Conservation (phyloP, 2,888 invertebrate species). For the Trissoscelio sp. region DNA sequence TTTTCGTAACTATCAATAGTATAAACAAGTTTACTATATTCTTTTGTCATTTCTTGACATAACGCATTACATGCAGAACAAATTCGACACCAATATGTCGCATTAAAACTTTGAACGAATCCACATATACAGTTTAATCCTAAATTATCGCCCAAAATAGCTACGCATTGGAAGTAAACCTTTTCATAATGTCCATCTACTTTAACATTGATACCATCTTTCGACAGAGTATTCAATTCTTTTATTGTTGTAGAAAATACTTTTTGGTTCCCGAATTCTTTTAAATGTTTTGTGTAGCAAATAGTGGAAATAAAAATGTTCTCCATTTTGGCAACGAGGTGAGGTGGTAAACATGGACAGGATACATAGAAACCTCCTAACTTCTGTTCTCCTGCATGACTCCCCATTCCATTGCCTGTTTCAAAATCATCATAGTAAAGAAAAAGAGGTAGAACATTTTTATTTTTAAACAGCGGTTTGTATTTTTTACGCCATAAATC, state of each 20-base stretch:
- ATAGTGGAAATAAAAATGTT: conserved; percentile 57
- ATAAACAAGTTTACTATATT: conserved; percentile 30
- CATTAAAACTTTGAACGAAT: conserved; percentile 17
- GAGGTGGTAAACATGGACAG: conserved; percentile 38
- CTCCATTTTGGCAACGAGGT: conserved; percentile 36
- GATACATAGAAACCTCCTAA: background rate
- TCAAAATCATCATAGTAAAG: conserved; percentile 32
- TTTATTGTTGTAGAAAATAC: conserved; percentile 44
- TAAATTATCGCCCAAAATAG: background rate
- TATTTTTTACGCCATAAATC: conserved; percentile 37
- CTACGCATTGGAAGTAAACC: conserved; percentile 15
- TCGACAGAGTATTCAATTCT: background rate
- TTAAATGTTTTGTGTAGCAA: conserved; percentile 55
- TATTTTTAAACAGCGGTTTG: background rate
- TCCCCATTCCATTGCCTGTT: background rate
- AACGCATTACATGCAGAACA: conserved; percentile 34
- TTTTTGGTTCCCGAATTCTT: conserved; percentile 45
- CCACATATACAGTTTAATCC: conserved; percentile 30
- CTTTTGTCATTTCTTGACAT: conserved; percentile 63
- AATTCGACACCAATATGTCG: conserved; percentile 26
- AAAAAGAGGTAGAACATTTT: conserved; percentile 24
- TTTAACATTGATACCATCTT: conserved; percentile 19
- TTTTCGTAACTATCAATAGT: conserved; percentile 13
- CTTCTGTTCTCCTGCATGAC: conserved; percentile 1
- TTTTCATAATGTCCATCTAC: conserved; percentile 13